A percentile compares a stretch with the other conserved stretches of the same genome.
These are phyloP conservation scores for Hapalemur alaotrensis DNA, from an alignment of 2,797 vertebrate genomes.

Conservation along the genomic window DNA sequence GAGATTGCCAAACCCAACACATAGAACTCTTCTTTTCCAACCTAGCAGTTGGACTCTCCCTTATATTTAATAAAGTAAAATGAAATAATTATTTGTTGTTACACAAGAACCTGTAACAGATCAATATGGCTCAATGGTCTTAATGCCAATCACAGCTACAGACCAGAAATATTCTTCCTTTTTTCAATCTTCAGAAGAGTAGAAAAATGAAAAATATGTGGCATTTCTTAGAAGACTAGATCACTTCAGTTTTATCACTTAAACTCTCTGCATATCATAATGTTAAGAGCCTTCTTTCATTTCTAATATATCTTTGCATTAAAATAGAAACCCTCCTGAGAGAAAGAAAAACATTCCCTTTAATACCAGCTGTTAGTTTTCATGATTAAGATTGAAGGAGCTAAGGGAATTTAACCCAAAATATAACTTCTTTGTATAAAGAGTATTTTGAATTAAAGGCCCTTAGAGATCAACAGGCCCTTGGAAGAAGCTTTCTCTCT, in stretches of 20 bases:
- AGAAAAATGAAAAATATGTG: not conserved
- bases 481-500: not conserved
- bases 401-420: not conserved
- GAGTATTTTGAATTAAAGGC: not conserved
- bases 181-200: not conserved
- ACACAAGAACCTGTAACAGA: not conserved
- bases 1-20: too few relatives aligned
- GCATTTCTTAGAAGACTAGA: not conserved
- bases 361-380: not conserved
- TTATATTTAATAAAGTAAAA: not conserved
- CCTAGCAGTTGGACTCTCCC: not conserved
- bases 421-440: not conserved
- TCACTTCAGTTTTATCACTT: not conserved
- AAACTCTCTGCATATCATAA: not conserved
- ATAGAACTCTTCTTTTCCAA: not conserved
- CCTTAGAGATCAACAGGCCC: not conserved
- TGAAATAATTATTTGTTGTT: not conserved
- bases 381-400: not conserved
- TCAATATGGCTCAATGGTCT: not conserved
- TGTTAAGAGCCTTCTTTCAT: not conserved
- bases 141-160: not conserved
- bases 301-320: not conserved
- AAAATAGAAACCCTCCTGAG: not conserved
- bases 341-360: not conserved
- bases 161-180: not conserved